Evolutionary conservation across 2,888 invertebrate genomes (phyloP).

Genomic region (Caenorhabditis sulstoni): DNA sequence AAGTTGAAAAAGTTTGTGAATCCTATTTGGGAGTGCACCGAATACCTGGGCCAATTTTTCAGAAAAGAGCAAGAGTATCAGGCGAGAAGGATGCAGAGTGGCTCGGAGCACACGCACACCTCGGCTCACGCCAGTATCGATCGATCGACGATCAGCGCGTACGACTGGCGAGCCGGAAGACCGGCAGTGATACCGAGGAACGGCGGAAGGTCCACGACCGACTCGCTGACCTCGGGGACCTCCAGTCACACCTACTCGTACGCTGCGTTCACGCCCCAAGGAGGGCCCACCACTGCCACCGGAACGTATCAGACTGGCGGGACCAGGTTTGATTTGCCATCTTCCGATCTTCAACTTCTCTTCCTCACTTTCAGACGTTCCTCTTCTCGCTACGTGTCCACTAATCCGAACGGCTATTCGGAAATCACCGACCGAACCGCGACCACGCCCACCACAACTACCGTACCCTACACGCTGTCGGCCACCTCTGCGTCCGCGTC

Average conservation of each 20-base stretch:
- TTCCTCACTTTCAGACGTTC: constrained; percentile 1
- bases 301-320: constrained; percentile 10
- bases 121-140: constrained; percentile 64
- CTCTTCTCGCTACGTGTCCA: constrained; percentile 18
- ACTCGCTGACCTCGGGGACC: constrained; percentile 40
- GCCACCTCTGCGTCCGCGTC: too few relatives aligned
- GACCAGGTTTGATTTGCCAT: not conserved
- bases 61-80: constrained; percentile 42
- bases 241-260: constrained; percentile 44
- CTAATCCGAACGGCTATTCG: constrained; percentile 57
- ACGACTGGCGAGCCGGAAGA: constrained; percentile 38
- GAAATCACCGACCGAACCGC: constrained; percentile 40
- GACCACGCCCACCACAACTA: not conserved
- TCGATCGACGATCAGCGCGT: constrained; percentile 58
- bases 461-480: constrained; percentile 14
- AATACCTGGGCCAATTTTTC: constrained; percentile 5
- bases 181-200: not conserved
- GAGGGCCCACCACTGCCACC: constrained; percentile 20
- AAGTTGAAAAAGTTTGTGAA: constrained; percentile 69
- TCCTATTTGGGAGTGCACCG: constrained; percentile 7
- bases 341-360: not conserved
- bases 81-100: constrained; percentile 17
- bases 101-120: constrained; percentile 55
- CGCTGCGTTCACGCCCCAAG: constrained; percentile 31
- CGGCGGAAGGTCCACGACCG: constrained; percentile 22